phyloP scores from a whole-genome alignment of 2,888 invertebrate species.

The Parnassius smintheus region DNA sequence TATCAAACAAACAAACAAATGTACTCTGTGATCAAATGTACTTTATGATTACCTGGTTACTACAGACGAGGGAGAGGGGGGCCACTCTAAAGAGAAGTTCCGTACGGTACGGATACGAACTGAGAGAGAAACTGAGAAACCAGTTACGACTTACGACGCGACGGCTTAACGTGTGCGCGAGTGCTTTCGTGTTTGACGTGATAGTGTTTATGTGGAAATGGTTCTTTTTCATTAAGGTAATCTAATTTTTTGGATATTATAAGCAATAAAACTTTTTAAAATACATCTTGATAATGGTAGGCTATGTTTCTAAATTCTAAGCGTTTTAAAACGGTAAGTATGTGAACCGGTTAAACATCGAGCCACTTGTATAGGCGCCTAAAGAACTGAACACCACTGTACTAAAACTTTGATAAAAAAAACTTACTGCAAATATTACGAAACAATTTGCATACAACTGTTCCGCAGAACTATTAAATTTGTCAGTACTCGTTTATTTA shows the following conservation, averaged over 20 bases:
- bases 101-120: conserved; percentile 8
- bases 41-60: background rate
- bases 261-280: background rate
- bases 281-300: conserved; percentile 9
- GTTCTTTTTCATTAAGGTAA: conserved; percentile 34
- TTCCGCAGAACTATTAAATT: background rate
- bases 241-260: conserved; percentile 1
- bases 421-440: background rate
- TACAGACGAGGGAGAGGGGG: conserved; percentile 32
- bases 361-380: conserved; percentile 40
- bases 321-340: conserved; percentile 18
- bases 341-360: conserved; percentile 39
- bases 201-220: conserved; percentile 34
- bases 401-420: conserved; percentile 32
- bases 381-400: conserved; percentile 35
- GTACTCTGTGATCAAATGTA: conserved; percentile 11
- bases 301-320: background rate
- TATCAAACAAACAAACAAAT: background rate
- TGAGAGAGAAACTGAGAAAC: conserved; percentile 26
- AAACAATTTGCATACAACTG: background rate
- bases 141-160: conserved; percentile 37
- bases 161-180: conserved; percentile 32
- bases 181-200: conserved; percentile 28
- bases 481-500: background rate
- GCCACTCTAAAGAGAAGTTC: conserved; percentile 35